Conservation (phyloP, 2,113 vertebrate genomes). For the Steatornis caripensis region DNA sequence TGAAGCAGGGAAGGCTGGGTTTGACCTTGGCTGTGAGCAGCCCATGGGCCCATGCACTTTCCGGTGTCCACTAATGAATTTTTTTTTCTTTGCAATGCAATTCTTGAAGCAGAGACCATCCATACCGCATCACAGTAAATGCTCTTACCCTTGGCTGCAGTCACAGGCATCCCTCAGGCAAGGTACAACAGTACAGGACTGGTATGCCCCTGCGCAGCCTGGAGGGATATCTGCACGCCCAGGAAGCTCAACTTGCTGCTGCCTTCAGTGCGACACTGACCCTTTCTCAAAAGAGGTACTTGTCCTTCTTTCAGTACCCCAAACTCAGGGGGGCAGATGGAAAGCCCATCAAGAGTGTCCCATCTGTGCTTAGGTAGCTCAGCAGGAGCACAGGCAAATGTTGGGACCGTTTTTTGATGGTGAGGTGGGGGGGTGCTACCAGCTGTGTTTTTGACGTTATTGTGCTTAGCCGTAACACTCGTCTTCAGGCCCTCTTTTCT, state of each 20-base stretch:
- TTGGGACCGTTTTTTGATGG: background rate
- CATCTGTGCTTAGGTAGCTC: background rate
- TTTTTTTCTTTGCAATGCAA: background rate
- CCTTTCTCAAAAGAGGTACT: background rate
- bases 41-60: background rate
- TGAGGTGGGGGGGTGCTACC: background rate
- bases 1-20: background rate
- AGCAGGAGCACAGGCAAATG: background rate
- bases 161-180: background rate
- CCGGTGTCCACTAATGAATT: background rate
- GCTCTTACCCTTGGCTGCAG: background rate
- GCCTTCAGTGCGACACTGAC: background rate
- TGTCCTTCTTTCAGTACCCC: background rate
- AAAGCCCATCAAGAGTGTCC: background rate
- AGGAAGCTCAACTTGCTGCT: background rate
- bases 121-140: fast-evolving
- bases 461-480: fast-evolving
- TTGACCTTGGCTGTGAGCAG: background rate
- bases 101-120: background rate
- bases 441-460: background rate
- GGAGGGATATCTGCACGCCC: background rate
- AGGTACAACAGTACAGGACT: background rate
- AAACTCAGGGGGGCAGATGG: background rate
- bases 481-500: background rate
- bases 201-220: no score